A percentile compares a stretch with the other conserved stretches of the same genome.
Evolutionary conservation across 2,888 invertebrate genomes (phyloP).

Genomic region (Scrobipalpa costella): DNA sequence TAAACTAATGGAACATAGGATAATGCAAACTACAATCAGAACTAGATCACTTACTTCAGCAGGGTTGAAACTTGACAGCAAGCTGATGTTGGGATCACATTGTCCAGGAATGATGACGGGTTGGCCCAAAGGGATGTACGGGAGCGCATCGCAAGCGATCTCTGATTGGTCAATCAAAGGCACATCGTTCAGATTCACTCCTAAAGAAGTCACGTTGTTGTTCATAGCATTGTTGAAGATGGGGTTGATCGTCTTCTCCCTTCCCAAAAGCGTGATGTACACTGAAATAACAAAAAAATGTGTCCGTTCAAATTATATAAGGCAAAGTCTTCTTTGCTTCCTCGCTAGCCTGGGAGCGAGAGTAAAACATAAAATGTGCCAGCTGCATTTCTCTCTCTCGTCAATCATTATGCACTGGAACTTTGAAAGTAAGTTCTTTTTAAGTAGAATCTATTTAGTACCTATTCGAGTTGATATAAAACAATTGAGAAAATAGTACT

Average conservation of each 20-base stretch:
- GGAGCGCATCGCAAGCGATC: constrained; percentile 52
- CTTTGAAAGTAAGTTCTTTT: too few relatives aligned
- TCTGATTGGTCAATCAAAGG: constrained; percentile 47
- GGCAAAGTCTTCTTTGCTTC: too few relatives aligned
- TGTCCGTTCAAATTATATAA: too few relatives aligned
- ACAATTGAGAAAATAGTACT: too few relatives aligned
- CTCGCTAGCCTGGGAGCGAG: too few relatives aligned
- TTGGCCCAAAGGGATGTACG: constrained; percentile 51
- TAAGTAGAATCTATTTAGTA: too few relatives aligned
- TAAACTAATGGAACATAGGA: too few relatives aligned
- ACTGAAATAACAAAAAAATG: constrained; percentile 46
- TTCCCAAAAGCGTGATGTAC: constrained; percentile 59
- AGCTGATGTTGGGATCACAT: constrained; percentile 49
- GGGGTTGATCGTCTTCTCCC: constrained; percentile 42
- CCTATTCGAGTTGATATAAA: too few relatives aligned
- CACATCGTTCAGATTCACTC: constrained; percentile 42
- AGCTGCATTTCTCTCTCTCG: too few relatives aligned
- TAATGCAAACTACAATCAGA: too few relatives aligned
- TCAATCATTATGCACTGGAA: too few relatives aligned
- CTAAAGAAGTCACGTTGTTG: constrained; percentile 33
- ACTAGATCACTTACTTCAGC: neutral
- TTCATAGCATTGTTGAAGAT: constrained; percentile 34
- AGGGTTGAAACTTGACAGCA: constrained; percentile 13
- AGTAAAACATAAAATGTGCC: too few relatives aligned
- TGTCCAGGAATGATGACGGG: constrained; percentile 59